Conservation (phyloP, 2,888 invertebrate species). For the Microplitis manilae region DNA sequence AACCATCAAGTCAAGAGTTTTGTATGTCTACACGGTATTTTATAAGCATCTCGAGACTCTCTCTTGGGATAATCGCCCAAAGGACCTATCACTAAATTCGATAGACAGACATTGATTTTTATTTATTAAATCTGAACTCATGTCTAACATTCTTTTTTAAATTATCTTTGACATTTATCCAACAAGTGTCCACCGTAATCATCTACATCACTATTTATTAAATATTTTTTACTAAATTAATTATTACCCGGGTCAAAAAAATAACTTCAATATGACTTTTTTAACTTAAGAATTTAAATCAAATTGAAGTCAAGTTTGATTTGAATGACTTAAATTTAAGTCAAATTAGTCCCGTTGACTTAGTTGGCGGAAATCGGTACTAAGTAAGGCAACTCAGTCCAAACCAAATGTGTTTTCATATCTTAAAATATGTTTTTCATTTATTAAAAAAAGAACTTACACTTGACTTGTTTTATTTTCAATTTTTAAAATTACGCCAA, state of each 20-base stretch:
- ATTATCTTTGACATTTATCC: slow-evolving; percentile 10
- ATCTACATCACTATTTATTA: not conserved
- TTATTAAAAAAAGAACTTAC: too few relatives aligned
- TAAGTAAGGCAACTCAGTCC: too few relatives aligned
- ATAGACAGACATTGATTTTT: not conserved
- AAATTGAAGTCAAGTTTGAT: too few relatives aligned
- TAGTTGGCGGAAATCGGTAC: too few relatives aligned
- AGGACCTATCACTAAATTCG: slow-evolving; percentile 10
- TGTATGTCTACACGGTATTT: not conserved
- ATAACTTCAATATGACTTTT: too few relatives aligned
- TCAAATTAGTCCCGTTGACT: too few relatives aligned
- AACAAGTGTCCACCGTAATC: not conserved
- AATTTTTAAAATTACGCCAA: too few relatives aligned
- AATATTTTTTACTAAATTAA: not conserved
- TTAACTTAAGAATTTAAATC: too few relatives aligned
- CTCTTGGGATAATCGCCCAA: slow-evolving; percentile 14
- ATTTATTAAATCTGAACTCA: not conserved
- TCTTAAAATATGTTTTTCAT: too few relatives aligned
- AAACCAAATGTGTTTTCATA: too few relatives aligned
- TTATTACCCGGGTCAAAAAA: not conserved
- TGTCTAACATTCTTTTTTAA: slow-evolving; percentile 6
- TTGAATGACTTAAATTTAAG: too few relatives aligned
- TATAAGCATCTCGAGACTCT: not conserved
- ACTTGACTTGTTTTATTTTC: too few relatives aligned
- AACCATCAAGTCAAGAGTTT: not conserved